Base-by-base conservation (phyloP, 2,888 invertebrate species). In the Drosophila mulleri region DNA sequence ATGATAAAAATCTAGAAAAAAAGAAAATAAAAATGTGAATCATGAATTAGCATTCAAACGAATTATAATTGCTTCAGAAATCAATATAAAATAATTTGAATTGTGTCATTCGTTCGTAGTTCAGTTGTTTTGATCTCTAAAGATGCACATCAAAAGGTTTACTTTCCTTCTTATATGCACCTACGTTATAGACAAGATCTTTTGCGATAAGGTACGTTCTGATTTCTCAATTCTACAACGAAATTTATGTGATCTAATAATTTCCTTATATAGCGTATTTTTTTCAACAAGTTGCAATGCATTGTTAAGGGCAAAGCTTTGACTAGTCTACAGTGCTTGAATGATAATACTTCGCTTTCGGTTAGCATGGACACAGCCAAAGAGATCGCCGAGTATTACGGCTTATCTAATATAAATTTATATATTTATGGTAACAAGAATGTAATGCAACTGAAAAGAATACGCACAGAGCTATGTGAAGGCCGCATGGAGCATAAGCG, bases 401-500 rank as follows among this genome's bases (percentile, higher is more conserved):
- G 54, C n/a, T 0, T 54, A 1, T 53, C 66, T 16, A 18, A 62
- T 6, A 1, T 81, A 8, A 2, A 52, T 16, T 58, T 81, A 9
- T 47, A 20, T 23, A 39, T 47, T 0, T n/a, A 62, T 58, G 52
- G 59, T 0, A 20, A 6, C 0, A 65, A 53, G 1, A 63, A 61
- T 7, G 39, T 50, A 23, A 42, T 81, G 41, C 56, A 47, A 3
- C 4, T 67, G 0, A 62, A 69, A 8, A 62, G 57, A 8, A 9
- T 82, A 4, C 64, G 75, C 1, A 16, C 60, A 47, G 71, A 80
- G 1, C 41, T 81, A n/a, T 80, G 80, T 18, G 16, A 60, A 9
- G 1, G 56, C 0, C 18, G 45, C 20, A 8, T 12, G 0, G 9
- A 5, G 2, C 35, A 42, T 3, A 20, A n/a, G 0, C 47, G 23